phyloP scores from a whole-genome alignment of 1,140 invertebrate genomes.

The Ceratoteleas bidentatus region DNA sequence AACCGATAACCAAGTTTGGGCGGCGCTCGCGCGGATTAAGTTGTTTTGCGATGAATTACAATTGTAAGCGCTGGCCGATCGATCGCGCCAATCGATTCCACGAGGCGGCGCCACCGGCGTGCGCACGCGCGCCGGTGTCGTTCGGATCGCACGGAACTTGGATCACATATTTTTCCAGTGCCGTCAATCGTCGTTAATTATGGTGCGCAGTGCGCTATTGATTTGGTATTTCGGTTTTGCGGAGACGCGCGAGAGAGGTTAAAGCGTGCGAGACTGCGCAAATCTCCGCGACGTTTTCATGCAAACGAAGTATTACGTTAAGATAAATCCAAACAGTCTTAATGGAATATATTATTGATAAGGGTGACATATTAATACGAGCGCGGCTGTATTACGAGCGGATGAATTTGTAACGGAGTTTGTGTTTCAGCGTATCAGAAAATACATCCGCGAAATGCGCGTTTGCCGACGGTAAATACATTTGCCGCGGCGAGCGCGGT shows the following conservation, averaged over 20 bases:
- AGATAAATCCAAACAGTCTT: constrained; percentile 22
- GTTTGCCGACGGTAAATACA: constrained; percentile 48
- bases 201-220: too few relatives aligned
- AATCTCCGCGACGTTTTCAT: constrained; percentile 34
- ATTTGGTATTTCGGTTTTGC: too few relatives aligned
- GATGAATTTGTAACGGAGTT: constrained; percentile 17
- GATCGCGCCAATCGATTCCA: neutral
- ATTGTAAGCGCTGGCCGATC: constrained; percentile 12
- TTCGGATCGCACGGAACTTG: too few relatives aligned
- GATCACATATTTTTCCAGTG: too few relatives aligned
- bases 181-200: too few relatives aligned
- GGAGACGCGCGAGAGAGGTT: too few relatives aligned
- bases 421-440: constrained; percentile 31
- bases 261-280: neutral
- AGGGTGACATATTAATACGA: constrained; percentile 34
- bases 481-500: constrained; percentile 11
- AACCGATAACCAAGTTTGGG: constrained; percentile 23
- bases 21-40: constrained; percentile 21
- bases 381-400: constrained; percentile 1
- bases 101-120: too few relatives aligned
- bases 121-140: too few relatives aligned
- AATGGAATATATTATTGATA: constrained; percentile 45
- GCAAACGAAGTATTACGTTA: constrained; percentile 34
- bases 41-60: constrained; percentile 20
- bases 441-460: constrained; percentile 18